Evolutionary conservation across 2,888 invertebrate genomes (phyloP), one percentile per base, ranked within the genome.

Genomic region (Notodonta ziczac): DNA sequence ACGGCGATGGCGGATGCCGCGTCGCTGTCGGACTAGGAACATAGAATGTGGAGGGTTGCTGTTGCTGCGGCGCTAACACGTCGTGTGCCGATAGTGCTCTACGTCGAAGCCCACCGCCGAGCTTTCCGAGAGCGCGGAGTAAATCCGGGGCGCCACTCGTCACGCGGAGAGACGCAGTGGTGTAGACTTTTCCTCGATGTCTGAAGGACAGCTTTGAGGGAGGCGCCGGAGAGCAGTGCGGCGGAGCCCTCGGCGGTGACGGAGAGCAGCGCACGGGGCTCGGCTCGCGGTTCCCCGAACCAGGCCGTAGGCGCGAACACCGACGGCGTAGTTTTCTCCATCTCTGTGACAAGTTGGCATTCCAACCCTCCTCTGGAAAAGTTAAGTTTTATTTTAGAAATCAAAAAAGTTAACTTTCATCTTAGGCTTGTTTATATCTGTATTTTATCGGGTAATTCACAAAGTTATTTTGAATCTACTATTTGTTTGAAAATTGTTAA

Each of bases 251-350:
- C 1, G 93, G 93, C n/a, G 94, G 92, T 2, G 95, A 95, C 44
- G 95, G 93, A 9, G 95, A 94, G 66, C 94, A 91, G 60, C 95
- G 94, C 14, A 94, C 93, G 48, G 95, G 94, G 67, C 94, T 94
- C 32, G 92, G 90, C 66, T 94, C 94, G 6, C 93, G 89, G 67
- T 91, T 94, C 6, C 94, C 93, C 10, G 95, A 94, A 39, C 95
- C 94, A 74, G 96, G 96, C 73, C 96, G 94, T 65, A 96, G 90
- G 58, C 96, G 94, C 59, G 95, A 95, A 84, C 96, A 96, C 73
- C 96, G 94, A 63, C 96, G 94, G 42, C 96, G 94, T 65, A 97
- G 90, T 80, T 96, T 95, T 73, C 96, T 94, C 96, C 96, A 97
- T 90, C 96, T 94, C 85, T 96, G 96, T 57, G 96, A 96, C 70